Evolutionary conservation across 2,113 vertebrate species (phyloP), one percentile per base, ranked within the genome.

Genomic region (Puma concolor): DNA sequence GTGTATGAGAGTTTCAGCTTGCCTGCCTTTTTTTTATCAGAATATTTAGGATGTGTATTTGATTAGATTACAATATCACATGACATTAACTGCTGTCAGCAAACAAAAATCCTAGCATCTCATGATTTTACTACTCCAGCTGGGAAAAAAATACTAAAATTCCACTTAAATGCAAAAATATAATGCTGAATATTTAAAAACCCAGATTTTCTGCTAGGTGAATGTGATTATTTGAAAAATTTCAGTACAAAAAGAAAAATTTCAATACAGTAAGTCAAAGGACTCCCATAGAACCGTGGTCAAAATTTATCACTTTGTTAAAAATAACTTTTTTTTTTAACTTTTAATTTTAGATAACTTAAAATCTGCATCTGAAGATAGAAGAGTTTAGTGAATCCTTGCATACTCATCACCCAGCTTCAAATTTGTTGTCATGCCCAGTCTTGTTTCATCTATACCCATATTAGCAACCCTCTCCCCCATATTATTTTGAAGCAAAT

Each of bases 311-410:
- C 92, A 83, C 23, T 74, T 94, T 69, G 63, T 94, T 93, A 91
- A 72, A 52, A 85, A 21, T 4, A 31, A 16, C 41, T 48, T 88
- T 91, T 91, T 57, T 14, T 60, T 60, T 60, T 25, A 21, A 60
- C n/a, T 48, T 84, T 91, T 91, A 81, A 38, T 85, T 95, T 60
- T 72, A 74, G 54, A 89, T 92, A 81, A 63, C 76, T 72, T 88
- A 64, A 50, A 72, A 72, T 15, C 54, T 91, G 19, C 7, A 67
- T 12, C 25, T 85, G 36, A 94, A 72, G 38, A 67, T 48, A 94
- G 52, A 60, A 50, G 31, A 84, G 23, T 69, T 79, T n/a, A 91
- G 15, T 60, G 60, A 44, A 41, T 91, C 33, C 16, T 90, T 25
- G 88, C 17, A 57, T 82, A 74, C 11, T 91, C 25, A 48, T 90